Conservation (phyloP, 2,797 vertebrate genomes). For the Mus minutoides region DNA sequence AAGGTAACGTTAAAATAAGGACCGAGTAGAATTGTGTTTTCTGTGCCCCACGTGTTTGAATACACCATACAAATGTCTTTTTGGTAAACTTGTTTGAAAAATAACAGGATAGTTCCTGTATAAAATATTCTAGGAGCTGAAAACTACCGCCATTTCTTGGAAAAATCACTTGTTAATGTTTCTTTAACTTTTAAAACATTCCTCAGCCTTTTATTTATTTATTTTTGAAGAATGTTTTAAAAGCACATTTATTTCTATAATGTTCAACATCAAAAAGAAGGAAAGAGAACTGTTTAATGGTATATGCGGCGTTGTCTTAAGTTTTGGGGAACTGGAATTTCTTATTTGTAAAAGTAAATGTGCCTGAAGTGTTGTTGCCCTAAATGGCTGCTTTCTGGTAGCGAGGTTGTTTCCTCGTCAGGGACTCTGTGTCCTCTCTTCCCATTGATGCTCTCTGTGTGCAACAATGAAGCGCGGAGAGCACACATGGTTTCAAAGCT, state of each 20-base stretch:
- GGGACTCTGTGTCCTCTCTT: conserved; percentile 21
- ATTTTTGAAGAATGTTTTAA: not conserved
- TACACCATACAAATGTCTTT: conserved; percentile 45
- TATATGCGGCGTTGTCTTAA: conserved; percentile 32
- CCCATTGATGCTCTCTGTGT: conserved; percentile 43
- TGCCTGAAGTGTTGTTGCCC: not conserved
- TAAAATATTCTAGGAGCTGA: conserved; percentile 47
- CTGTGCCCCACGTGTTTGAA: conserved; percentile 37
- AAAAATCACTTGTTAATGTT: conserved; percentile 47
- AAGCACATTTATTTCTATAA: conserved; percentile 18
- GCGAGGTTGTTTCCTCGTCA: conserved; percentile 34
- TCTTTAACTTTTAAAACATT: conserved; percentile 55
- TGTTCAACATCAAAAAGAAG: conserved; percentile 16
- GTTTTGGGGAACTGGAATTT: conserved; percentile 6
- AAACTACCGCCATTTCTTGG: conserved; percentile 31
- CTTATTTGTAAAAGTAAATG: conserved; percentile 40
- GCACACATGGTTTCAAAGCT: conserved; percentile 60
- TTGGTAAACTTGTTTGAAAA: conserved; percentile 69
- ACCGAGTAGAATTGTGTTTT: conserved; percentile 21
- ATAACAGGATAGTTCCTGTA: conserved; percentile 43
- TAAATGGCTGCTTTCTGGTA: conserved; percentile 61
- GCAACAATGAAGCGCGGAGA: conserved; percentile 54
- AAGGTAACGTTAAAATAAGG: conserved; percentile 84
- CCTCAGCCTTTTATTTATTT: conserved; percentile 2
- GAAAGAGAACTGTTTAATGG: not conserved